phyloP scores from a whole-genome alignment of 2,113 vertebrate species.

The Emydocephalus ijimae region DNA sequence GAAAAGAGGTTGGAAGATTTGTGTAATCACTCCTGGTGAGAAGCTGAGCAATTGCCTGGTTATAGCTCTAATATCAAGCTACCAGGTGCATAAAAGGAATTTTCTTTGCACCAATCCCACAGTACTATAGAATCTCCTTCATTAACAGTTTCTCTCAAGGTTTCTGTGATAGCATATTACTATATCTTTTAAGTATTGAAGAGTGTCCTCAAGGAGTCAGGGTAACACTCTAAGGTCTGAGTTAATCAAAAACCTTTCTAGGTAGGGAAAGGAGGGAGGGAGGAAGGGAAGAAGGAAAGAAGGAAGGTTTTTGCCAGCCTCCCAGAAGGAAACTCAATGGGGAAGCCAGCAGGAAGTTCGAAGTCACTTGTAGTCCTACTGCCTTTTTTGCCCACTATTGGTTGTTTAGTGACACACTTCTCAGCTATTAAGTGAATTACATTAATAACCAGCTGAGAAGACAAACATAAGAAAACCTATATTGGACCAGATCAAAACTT shows the following conservation, averaged over 20 bases:
- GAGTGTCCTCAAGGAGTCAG: neutral
- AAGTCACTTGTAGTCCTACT: too few relatives aligned
- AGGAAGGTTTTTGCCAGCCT: neutral
- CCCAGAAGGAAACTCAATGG: too few relatives aligned
- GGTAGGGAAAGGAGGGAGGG: neutral
- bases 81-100: neutral
- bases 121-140: conserved; percentile 16
- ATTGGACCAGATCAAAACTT: neutral
- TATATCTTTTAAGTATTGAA: neutral
- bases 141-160: conserved; percentile 24
- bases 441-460: neutral
- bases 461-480: neutral
- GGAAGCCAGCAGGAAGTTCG: neutral
- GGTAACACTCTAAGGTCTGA: neutral
- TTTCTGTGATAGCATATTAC: conserved; percentile 11
- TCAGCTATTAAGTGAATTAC: neutral
- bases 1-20: conserved; percentile 14
- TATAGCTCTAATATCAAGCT: conserved; percentile 27
- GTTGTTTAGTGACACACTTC: neutral
- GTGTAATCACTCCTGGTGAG: conserved; percentile 20
- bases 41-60: conserved; percentile 16
- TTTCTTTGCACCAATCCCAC: conserved; percentile 5
- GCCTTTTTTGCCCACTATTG: too few relatives aligned
- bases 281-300: too few relatives aligned
- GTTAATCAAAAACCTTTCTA: neutral